Evolutionary conservation across 2,113 vertebrate genomes (phyloP), one percentile per base, ranked within the genome.

Genomic region (Tor tambroides): DNA sequence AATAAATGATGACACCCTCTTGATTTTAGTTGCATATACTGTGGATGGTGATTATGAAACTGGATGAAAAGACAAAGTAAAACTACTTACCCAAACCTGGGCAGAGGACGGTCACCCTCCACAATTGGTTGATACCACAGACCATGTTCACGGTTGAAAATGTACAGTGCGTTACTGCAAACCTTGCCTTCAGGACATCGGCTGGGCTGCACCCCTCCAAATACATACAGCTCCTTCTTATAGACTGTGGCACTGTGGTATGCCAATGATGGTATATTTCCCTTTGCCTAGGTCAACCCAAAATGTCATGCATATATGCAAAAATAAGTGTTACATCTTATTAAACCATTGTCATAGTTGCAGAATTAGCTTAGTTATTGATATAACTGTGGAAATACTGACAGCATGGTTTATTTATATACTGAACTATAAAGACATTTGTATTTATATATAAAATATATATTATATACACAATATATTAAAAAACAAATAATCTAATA

Each of bases 91-190:
- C 96, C 96, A 91, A 96, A 95, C 75, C 97, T 95, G 86, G 96
- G 95, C 74, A 95, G 90, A 86, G 97, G 97, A 87, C 91, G 94
- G 75, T 96, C 93, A n/a, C 97, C 97, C 89, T 97, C 97, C 79
- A 96, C 95, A 56, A 98, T 97, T 69, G 97, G 97, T 89, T 97
- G 95, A 90, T 98, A 98, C 97, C 97, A 98, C 84, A 98, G 95
- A 90, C 96, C 95, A 92, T 95, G 95, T 84, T 97, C 96, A 8
- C 96, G 96, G 92, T 96, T 98, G 86, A 97, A 98, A 91, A 98
- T 94, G 89, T 96, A 97, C 28, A 98, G 92, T 4, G 93, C 35
- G 30, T 97, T 97, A 87, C 96, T 97, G 93, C 96, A 96, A 56
- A 86, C 83, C 72, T 92, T 95, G 56, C 87, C 91, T 77, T 88